These are phyloP conservation scores for Lochmaea capreae DNA, from an alignment of 2,888 invertebrate species.

Conservation along the genomic window DNA sequence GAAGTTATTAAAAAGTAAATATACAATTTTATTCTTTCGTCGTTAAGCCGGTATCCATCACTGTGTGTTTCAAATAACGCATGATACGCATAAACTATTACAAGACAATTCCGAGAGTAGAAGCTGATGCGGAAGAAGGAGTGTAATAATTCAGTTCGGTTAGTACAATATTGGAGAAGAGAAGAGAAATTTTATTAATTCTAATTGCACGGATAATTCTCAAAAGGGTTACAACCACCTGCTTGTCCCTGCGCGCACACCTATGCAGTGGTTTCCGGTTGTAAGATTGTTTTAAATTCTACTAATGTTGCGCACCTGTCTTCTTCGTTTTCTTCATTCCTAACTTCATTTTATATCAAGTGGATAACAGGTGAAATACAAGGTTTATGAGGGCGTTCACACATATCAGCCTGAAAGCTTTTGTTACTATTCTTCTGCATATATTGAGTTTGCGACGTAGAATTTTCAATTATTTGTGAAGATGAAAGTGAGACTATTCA, in stretches of 20 bases:
- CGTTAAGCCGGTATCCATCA: too few relatives aligned
- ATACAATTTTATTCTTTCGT: too few relatives aligned
- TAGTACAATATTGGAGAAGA: too few relatives aligned
- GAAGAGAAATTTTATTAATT: background rate
- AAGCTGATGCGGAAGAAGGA: too few relatives aligned
- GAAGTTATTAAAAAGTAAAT: too few relatives aligned
- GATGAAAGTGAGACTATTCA: too few relatives aligned
- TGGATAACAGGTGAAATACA: background rate
- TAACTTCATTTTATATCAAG: background rate
- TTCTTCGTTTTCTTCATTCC: background rate
- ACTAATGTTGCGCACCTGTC: background rate
- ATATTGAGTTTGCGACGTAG: too few relatives aligned
- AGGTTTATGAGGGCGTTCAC: background rate
- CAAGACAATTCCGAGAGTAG: too few relatives aligned
- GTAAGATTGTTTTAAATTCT: background rate
- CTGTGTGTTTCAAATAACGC: too few relatives aligned
- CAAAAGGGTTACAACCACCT: background rate
- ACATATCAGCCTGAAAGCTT: background rate
- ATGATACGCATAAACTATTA: too few relatives aligned
- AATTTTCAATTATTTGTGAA: too few relatives aligned
- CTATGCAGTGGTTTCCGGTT: constrained; percentile 2
- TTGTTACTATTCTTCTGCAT: background rate
- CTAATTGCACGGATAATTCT: background rate
- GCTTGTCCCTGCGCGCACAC: background rate
- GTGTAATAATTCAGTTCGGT: too few relatives aligned